These are phyloP conservation scores for Melozone crissalis DNA, from an alignment of 2,113 vertebrate species.

Conservation along the genomic window DNA sequence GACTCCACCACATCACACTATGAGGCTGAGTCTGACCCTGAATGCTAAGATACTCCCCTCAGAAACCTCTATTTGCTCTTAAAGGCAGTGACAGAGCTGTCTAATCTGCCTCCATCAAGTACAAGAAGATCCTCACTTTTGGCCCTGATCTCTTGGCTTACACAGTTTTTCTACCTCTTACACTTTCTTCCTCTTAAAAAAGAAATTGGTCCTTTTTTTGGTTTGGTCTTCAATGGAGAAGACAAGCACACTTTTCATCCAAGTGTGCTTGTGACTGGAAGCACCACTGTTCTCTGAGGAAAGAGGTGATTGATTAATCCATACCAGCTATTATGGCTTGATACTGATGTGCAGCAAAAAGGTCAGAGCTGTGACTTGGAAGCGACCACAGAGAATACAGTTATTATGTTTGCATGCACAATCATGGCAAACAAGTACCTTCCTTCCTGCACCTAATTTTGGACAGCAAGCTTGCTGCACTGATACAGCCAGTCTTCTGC, in stretches of 20 bases:
- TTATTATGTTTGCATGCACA: neutral
- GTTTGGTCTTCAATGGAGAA: neutral
- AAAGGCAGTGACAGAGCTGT: neutral
- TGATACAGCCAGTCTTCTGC: neutral
- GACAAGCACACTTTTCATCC: neutral
- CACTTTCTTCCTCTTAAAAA: neutral
- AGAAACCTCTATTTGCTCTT: neutral
- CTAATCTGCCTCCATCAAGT: neutral
- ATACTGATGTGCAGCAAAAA: neutral
- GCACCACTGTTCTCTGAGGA: neutral
- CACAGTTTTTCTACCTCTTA: neutral
- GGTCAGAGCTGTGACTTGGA: neutral
- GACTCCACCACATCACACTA: neutral
- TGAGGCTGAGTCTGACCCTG: neutral
- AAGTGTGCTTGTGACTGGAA: neutral
- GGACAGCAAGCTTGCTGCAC: neutral
- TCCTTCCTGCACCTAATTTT: neutral
- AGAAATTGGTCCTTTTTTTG: neutral
- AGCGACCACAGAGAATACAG: neutral
- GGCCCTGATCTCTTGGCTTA: neutral
- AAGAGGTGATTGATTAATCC: neutral
- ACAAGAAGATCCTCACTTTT: neutral
- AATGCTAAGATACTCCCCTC: neutral
- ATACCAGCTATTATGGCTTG: neutral
- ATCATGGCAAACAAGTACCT: rapidly evolving